phyloP scores from a whole-genome alignment of 2,888 invertebrate genomes.

The Caenorhabditis sp. region DNA sequence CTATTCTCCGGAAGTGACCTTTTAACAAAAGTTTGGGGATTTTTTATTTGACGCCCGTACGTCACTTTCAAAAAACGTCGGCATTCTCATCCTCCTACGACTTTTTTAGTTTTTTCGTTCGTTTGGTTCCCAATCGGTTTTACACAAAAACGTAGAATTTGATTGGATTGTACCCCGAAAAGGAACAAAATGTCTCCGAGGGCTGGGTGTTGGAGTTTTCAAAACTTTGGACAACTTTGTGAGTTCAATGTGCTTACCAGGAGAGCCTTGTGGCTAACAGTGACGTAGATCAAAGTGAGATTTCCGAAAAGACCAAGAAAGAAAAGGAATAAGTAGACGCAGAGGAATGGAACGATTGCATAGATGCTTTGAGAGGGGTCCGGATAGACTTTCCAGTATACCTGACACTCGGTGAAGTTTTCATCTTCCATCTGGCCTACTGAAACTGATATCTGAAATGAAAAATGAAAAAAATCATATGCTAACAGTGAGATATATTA shows the following conservation, averaged over 20 bases:
- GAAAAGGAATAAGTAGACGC: conserved; percentile 76
- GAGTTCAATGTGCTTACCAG: conserved; percentile 64
- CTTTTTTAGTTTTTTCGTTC: conserved; percentile 39
- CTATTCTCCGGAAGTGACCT: conserved; percentile 31
- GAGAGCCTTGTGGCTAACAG: conserved; percentile 72
- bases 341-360: conserved; percentile 72
- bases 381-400: conserved; percentile 68
- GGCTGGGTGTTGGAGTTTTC: too few relatives aligned
- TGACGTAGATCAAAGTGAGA: conserved; percentile 76
- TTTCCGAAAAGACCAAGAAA: conserved; percentile 81
- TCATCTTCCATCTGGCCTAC: conserved; percentile 53
- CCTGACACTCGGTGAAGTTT: conserved; percentile 50
- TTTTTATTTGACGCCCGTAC: conserved; percentile 17
- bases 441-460: conserved; percentile 21
- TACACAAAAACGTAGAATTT: conserved; percentile 20
- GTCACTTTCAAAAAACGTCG: conserved; percentile 35
- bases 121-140: conserved; percentile 8
- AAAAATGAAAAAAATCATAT: neutral
- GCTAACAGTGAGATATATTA: neutral
- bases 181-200: conserved; percentile 13
- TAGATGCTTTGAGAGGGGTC: conserved; percentile 73
- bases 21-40: conserved; percentile 45
- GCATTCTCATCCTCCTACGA: conserved; percentile 21
- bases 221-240: too few relatives aligned
- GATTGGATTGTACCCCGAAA: conserved; percentile 22